Conservation (phyloP, 1,140 invertebrate species). For the Ganaspis sp. region DNA sequence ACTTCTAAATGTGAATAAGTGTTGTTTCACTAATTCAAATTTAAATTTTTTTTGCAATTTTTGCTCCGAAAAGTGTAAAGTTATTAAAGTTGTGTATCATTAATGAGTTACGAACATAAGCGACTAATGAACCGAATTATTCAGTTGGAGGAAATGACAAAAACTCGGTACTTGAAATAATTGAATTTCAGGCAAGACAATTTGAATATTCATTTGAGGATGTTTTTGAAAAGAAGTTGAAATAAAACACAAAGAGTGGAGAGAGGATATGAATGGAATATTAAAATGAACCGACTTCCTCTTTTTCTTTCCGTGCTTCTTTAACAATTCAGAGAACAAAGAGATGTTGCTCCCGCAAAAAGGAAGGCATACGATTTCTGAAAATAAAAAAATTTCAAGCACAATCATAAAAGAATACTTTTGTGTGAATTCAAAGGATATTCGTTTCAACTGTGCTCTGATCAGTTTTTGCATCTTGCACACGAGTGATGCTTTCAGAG, state of each 20-base stretch:
- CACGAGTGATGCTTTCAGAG: neutral
- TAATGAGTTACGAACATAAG: no score
- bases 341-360: constrained; percentile 3
- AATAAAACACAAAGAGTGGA: constrained; percentile 2
- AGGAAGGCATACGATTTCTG: neutral
- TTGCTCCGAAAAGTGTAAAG: no score
- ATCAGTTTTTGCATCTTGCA: constrained; percentile 15
- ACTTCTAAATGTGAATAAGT: no score
- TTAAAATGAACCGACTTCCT: neutral
- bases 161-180: neutral
- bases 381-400: neutral
- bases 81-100: no score
- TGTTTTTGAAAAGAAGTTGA: neutral
- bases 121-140: no score
- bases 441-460: neutral
- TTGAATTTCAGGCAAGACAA: neutral
- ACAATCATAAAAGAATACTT: neutral
- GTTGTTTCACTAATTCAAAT: no score
- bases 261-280: constrained; percentile 21
- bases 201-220: neutral
- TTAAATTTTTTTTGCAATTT: no score
- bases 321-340: constrained; percentile 13
- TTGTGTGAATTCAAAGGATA: neutral
- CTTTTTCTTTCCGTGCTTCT: constrained; percentile 2
- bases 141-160: neutral